Evolutionary conservation across 1,140 invertebrate species (phyloP), one percentile per base, ranked within the genome.

Genomic region (Brachionus koreanus): DNA sequence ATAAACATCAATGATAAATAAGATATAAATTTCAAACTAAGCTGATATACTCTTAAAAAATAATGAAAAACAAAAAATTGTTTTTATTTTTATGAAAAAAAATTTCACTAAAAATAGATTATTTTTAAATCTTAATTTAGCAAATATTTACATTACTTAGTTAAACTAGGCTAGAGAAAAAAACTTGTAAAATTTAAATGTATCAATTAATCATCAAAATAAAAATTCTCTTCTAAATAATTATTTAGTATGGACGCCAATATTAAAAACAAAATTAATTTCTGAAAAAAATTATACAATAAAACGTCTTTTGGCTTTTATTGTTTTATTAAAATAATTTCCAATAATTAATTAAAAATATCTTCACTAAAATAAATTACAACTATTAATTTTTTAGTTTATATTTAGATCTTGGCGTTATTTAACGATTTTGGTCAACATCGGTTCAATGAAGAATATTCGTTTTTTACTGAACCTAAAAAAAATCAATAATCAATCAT

Each of bases 401-500:
- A 52, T 19, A 42, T 10, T 57, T 19, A 19, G n/a, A 52, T 13
- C 2, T 16, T 52, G 16, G 1, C 2, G 49, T 57, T 57, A 57
- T 23, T 57, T 57, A 57, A 57, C 19, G n/a, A 57, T 57, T 57
- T 7, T 57, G 19, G 19, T 57, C 16, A 9, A 19, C 5, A 57
- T 57, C 49, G 4, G n/a, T 57, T 9, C 19, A 57, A 3, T 57
- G n/a, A 19, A 23, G 19, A 49, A 57, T 19, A 57, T 3, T 57
- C 19, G 16, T 9, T 57, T 57, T n/a, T 7, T 25, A 57, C n/a
- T 57, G 49, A 57, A 57, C 16, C 49, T 9, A 25, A 57, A 49
- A 43, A 52, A 57, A 57, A 57, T 57, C 49, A 57, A 57, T 57
- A 57, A 57, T 57, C 49, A 57, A 57, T 57, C 19, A 57, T 57